Conservation (phyloP, 2,888 invertebrate species). For the Noctua comes region DNA sequence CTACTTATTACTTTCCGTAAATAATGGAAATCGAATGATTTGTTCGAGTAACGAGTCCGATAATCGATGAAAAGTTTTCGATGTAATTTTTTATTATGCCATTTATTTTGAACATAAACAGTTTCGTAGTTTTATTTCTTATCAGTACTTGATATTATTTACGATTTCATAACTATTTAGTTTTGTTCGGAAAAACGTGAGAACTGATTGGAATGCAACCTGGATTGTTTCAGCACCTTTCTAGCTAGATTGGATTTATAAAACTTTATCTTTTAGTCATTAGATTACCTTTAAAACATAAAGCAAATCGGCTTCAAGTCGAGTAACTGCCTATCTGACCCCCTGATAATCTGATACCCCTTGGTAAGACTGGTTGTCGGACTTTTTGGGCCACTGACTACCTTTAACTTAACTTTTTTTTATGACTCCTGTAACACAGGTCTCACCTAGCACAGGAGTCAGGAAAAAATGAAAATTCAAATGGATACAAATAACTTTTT, state of each 20-base stretch:
- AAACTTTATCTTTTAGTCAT: constrained; percentile 4
- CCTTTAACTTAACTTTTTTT: no score
- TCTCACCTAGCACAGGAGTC: no score
- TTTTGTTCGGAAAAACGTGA: constrained; percentile 32
- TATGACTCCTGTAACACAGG: no score
- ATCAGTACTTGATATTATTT: constrained; percentile 21
- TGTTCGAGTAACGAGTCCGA: constrained; percentile 27
- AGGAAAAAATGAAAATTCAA: no score
- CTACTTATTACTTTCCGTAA: constrained; percentile 44
- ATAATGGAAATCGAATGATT: constrained; percentile 55
- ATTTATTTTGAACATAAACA: constrained; percentile 34
- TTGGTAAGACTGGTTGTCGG: no score
- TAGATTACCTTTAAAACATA: not conserved
- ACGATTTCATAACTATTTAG: not conserved
- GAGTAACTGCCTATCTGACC: no score
- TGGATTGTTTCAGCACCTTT: constrained; percentile 6
- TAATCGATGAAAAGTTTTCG: constrained; percentile 47
- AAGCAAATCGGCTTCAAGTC: no score
- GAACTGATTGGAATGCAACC: constrained; percentile 14
- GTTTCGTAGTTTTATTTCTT: constrained; percentile 21
- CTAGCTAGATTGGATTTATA: not conserved
- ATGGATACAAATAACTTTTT: no score
- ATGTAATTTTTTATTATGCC: constrained; percentile 44
- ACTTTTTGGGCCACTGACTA: no score
- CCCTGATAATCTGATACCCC: no score